Evolutionary conservation across 2,113 vertebrate genomes (phyloP), one percentile per base, ranked within the genome.

Genomic region (Chloropsis cyanopogon): DNA sequence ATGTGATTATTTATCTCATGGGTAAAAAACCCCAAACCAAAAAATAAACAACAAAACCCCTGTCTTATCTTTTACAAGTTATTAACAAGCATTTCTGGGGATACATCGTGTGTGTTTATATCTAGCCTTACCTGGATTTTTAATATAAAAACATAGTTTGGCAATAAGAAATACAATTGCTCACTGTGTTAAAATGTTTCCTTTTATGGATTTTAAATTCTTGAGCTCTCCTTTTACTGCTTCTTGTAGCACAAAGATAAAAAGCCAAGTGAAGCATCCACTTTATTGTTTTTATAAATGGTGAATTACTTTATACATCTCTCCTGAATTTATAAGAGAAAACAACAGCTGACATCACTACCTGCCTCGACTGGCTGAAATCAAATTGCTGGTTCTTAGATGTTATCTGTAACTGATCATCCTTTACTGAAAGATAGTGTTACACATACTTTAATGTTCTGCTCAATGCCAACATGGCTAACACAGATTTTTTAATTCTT

Each of bases 41-140:
- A 14, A 79, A 69, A 63, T 31, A 39, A 81, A 68, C 28, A 59
- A 33, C 11, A 70, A 49, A 21, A 0, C 0, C 21, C 0, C 19
- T 28, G 31, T 23, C 37, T 50, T 50, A 59, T 21, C 14, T 93
- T 85, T 82, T 47, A 78, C 29, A 87, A 54, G 46, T 65, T 89
- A 75, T 46, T 85, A 68, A 71, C 21, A 60, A 60, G 29, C 18
- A 71, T 29, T 81, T 85, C 47, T 76, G 29, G 22, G 22, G 20
- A 35, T n/a, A 50, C 3, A 7, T 15, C 19, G 7, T 46, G 4
- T 35, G 26, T 35, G 14, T 25, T 28, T 52, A 13, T 35, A 60
- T 53, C 28, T 31, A 83, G 75, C 26, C 16, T 39, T 60, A 78
- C 33, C 7, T 49, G 59, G 46, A 59, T 37, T 79, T 50, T 77